Evolutionary conservation across 2,113 vertebrate species (phyloP).

Genomic region (Puma concolor): DNA sequence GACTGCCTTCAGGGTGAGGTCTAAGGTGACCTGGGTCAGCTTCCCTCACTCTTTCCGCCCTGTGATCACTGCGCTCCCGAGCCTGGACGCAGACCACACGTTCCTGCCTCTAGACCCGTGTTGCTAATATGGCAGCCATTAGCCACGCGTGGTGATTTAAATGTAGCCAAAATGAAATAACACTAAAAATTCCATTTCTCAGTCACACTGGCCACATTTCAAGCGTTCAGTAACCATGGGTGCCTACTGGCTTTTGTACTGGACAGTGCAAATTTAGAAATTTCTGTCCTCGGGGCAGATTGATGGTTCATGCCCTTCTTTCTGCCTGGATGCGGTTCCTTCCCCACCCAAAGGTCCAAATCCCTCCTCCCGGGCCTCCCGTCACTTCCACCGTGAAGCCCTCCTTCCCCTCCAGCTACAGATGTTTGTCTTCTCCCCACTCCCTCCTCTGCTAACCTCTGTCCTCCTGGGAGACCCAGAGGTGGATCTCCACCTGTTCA

Average conservation of each 20-base stretch:
- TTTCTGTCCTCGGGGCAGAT: too few species aligned
- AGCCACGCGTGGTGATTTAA: too few species aligned
- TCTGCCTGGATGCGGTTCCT: not conserved
- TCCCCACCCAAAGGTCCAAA: not conserved
- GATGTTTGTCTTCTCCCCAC: not conserved
- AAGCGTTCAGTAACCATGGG: not conserved
- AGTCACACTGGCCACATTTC: not conserved
- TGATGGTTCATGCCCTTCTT: not conserved
- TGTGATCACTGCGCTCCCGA: not conserved
- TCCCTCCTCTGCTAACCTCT: not conserved
- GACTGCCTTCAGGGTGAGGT: not conserved
- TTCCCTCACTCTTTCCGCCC: not conserved
- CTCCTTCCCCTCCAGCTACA: not conserved
- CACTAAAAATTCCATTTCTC: not conserved
- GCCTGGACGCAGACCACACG: rapidly evolving
- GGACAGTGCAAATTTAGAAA: not conserved
- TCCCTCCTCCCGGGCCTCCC: not conserved
- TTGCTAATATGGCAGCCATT: not conserved
- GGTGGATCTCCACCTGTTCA: not conserved
- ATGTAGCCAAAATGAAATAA: not conserved
- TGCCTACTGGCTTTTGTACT: too few species aligned
- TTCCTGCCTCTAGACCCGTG: not conserved
- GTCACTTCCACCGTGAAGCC: not conserved
- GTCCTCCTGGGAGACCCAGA: not conserved
- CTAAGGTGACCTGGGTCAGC: not conserved